Evolutionary conservation across 1,140 invertebrate species (phyloP), one percentile per base, ranked within the genome.

Genomic region (Thaumatotibia leucotreta): DNA sequence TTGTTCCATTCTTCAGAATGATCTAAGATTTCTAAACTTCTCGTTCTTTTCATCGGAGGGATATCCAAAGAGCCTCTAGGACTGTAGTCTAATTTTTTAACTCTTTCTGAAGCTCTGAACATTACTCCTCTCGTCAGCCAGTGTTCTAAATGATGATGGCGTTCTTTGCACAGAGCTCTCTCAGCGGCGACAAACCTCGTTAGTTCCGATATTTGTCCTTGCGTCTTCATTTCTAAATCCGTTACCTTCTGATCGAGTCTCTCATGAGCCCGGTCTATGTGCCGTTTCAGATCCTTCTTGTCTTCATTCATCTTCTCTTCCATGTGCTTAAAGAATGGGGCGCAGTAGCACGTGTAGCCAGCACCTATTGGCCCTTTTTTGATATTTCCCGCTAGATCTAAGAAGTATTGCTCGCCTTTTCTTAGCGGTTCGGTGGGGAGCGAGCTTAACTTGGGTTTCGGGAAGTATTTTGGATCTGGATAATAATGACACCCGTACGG

Each of bases 301-400:
- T 97, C 96, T 69, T 94, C 93, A 75, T 97, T 97, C 10, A 98
- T 81, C 69, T 96, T 95, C 54, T 96, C 94, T 84, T 98, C 97
- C 82, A 98, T 94, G 67, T 97, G 95, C 68, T 95, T 93, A 80
- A 98, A 96, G 76, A 97, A 95, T 17, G 92, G 92, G 9, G 93
- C 93, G 82, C 96, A 96, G 76, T 96, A 96, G 82, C 96, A 97
- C 1, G 95, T 95, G 76, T 97, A 96, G 0, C 96, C 96, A 6
- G 97, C 96, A 1, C 97, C 97, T 8, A 98, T 94, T 0, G 97
- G 97, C 4, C 98, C 97, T 89, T 99, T 98, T 73, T 97, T 95
- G 63, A 99, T 98, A 82, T 99, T 98, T 2, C 98, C 98, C n/a
- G 97, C 97, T 63, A 99, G 92, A 86, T 99, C 98, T 63, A 98